Percentiles rank a stretch among this genome's conserved stretches.
phyloP scores from a whole-genome alignment of 2,888 invertebrate genomes.

The Trisateles emortualis region DNA sequence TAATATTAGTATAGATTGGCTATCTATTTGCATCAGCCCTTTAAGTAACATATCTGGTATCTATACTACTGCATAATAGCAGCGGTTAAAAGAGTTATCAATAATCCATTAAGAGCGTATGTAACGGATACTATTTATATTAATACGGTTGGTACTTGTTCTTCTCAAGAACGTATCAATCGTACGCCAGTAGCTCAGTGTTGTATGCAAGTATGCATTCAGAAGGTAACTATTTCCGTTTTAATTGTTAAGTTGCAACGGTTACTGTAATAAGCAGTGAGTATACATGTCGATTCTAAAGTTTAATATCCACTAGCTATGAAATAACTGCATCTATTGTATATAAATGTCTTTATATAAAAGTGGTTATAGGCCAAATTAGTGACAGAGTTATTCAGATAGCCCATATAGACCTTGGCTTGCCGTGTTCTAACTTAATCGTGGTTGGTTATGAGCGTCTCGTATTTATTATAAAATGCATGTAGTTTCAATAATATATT shows the following conservation, averaged over 20 bases:
- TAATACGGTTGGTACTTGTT: neutral
- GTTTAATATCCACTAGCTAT: constrained; percentile 6
- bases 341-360: too few relatives aligned
- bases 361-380: too few relatives aligned
- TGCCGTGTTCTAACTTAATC: too few relatives aligned
- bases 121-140: neutral
- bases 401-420: too few relatives aligned
- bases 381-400: too few relatives aligned
- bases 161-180: constrained; percentile 1
- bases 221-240: constrained; percentile 26
- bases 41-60: neutral
- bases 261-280: constrained; percentile 13
- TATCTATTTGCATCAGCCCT: neutral
- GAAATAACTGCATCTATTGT: too few relatives aligned
- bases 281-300: constrained; percentile 16
- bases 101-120: neutral
- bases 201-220: constrained; percentile 4
- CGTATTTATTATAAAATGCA: too few relatives aligned
- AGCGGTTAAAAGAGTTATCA: neutral
- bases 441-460: too few relatives aligned
- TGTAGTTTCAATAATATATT: too few relatives aligned
- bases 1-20: too few relatives aligned
- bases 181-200: constrained; percentile 2
- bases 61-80: neutral
- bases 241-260: constrained; percentile 14